Base-by-base conservation (phyloP, 1,140 invertebrate genomes). In the Drosophila aff. region DNA sequence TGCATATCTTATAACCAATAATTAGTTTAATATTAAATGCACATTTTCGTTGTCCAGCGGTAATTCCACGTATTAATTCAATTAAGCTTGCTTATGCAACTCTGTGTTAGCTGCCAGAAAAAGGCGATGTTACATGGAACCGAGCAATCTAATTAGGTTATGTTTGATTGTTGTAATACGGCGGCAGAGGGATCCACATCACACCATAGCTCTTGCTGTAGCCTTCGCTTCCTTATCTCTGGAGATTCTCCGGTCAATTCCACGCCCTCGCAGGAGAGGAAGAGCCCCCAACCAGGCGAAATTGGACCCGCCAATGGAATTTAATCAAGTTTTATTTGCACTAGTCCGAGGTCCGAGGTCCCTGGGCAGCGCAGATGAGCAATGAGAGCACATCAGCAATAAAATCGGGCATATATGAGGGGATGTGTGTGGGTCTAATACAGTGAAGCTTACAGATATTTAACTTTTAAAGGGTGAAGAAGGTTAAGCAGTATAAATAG, bases 241-340 rank as follows among this genome's bases (percentile, higher is more conserved):
- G 43, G 57, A 69, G 58, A 61, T 53, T 53, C 65, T 58, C 50
- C 28, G 81, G 82, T 74, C 79, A 82, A 62, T 62, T 76, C 44
- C 53, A 59, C 11, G 11, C 31, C 33, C 53, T 49, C 43, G 36
- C 36, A 38, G 33, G 31, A 23, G 52, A 38, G 15, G 33, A 38
- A 23, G 52, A 50, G 50, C 74, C 59, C 23, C 59, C 64, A 52
- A 49, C 71, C 64, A 64, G 52, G 55, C 59, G 67, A 90, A 90
- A 89, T 89, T 84, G 84, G 66, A 83, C 68, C 66, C 66, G 81
- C 77, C 85, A 90, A 90, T 89, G 84, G 84, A 89, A 89, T 89
- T 89, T 89, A 89, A 89, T 89, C 85, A 89, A 89, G 84, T 89
- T 89, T 89, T 90, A 89, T 89, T 89, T 89, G 81, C 77, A 78